Evolutionary conservation across 2,113 vertebrate genomes (phyloP).

Genomic region (human (Homo sapiens)): GRCh38 chr16:7350501-7351000

Average conservation of each 20-base stretch:
- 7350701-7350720: background rate
- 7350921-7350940: background rate
- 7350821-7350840: background rate
- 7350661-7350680: background rate
- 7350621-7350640: background rate
- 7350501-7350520: background rate
- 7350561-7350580: background rate
- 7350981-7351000: background rate
- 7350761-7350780: background rate
- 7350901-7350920: background rate
- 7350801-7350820: rapidly evolving
- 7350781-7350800: background rate
- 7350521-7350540: background rate
- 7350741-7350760: background rate
- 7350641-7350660: background rate
- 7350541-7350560: background rate
- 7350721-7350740: background rate
- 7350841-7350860: background rate
- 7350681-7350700: rapidly evolving
- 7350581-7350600: background rate
- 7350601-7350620: too few species aligned
- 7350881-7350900: slow-evolving; percentile 43
- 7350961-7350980: slow-evolving; percentile 17
- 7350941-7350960: background rate
- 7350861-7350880: background rate